phyloP scores from a whole-genome alignment of 2,888 invertebrate genomes.

The Abrostola tripartita region DNA sequence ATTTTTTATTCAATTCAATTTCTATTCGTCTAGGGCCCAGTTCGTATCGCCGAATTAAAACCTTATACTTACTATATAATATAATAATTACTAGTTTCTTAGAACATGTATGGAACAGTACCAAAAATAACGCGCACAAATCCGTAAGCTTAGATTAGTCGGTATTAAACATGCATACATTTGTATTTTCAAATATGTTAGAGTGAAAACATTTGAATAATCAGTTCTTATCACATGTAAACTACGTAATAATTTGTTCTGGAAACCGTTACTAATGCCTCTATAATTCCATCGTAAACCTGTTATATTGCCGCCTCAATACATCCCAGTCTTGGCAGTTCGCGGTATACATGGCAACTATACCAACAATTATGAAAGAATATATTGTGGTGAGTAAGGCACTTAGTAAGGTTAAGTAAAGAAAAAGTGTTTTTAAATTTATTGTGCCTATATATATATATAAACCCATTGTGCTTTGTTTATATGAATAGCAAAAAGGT shows the following conservation, averaged over 20 bases:
- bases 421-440: too few species aligned
- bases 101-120: background rate
- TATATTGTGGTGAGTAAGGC: slow-evolving; percentile 7
- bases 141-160: background rate
- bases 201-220: slow-evolving; percentile 9
- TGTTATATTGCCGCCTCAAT: slow-evolving; percentile 5
- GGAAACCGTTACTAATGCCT: slow-evolving; percentile 8
- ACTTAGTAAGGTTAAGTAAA: background rate
- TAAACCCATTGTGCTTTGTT: too few species aligned
- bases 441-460: too few species aligned
- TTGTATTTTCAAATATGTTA: slow-evolving; percentile 13
- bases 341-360: slow-evolving; percentile 8
- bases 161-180: slow-evolving; percentile 10
- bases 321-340: slow-evolving; percentile 10
- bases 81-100: too few species aligned
- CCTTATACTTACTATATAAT: too few species aligned
- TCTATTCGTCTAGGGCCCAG: too few species aligned
- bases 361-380: slow-evolving; percentile 27
- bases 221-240: slow-evolving; percentile 15
- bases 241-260: slow-evolving; percentile 12
- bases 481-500: too few species aligned
- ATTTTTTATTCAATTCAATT: too few species aligned
- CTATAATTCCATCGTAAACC: slow-evolving; percentile 1
- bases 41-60: too few species aligned
- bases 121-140: background rate